Conservation (phyloP, 2,797 vertebrate species). For the Apodemus agrarius region DNA sequence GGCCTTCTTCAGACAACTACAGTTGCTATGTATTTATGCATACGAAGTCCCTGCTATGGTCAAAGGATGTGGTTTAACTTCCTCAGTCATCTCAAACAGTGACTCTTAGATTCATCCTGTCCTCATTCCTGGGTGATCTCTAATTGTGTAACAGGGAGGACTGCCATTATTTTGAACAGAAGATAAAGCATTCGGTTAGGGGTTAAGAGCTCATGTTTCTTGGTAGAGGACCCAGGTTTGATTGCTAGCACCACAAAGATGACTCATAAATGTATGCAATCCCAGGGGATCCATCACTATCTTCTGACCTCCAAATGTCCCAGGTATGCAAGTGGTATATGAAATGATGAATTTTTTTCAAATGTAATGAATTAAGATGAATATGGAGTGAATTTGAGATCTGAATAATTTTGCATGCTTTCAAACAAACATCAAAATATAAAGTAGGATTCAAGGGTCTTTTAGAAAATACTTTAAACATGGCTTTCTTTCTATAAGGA, state of each 20-base stretch:
- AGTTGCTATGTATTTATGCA: background rate
- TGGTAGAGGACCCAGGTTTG: background rate
- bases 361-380: background rate
- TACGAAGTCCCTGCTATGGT: background rate
- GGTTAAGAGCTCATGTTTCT: background rate
- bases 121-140: background rate
- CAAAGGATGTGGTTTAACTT: background rate
- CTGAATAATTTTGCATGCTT: background rate
- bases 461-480: fast-evolving
- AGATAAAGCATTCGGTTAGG: background rate
- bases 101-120: background rate
- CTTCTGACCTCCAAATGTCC: background rate
- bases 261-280: background rate
- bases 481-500: background rate
- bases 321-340: background rate
- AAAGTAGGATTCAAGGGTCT: background rate
- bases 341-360: background rate
- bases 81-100: background rate
- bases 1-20: background rate
- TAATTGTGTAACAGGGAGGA: background rate
- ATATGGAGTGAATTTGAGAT: background rate
- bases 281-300: background rate
- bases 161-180: background rate
- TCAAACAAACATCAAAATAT: background rate
- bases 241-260: background rate